Base-by-base conservation (phyloP, 2,888 invertebrate species). In the Drosophila mimetica region DNA sequence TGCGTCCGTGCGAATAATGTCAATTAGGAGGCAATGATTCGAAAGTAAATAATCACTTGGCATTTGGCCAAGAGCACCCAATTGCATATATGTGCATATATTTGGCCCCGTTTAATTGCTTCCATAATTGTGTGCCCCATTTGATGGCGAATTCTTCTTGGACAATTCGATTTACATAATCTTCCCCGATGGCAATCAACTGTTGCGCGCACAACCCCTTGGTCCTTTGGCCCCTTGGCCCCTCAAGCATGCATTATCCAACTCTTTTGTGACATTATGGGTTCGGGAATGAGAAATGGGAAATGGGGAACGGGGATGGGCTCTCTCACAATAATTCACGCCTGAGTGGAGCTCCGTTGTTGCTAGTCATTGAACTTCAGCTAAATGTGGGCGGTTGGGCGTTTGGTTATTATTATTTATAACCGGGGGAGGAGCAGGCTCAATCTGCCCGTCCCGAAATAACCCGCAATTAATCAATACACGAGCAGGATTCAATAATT, bases 281-380 rank as follows among this genome's bases (percentile, higher is more conserved):
- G 59, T n/a, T 44, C 9, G 20, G 44, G 11, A 11, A 39, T 14
- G 32, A 25, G 42, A 14, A 9, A 9, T 37, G 14, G 11, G 8
- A 46, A 46, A 2, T 13, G 11, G 18, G 18, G 3, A 41, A 14
- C 14, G 37, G 28, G 50, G 14, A 11, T 11, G 37, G 18, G 39
- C 60, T 71, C 70, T 16, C 25, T 70, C 67, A 57, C 70, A 80
- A 86, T 76, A 81, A 76, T 82, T 85, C 63, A 83, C 82, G 85
- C 83, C 72, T 75, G 73, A 85, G 73, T 87, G 65, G 61, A 60
- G 76, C 71, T 71, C 53, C 71, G 67, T 71, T 78, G 74, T 78
- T 73, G 76, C 69, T 87, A 83, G 87, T 87, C 87, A 84, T 82
- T 87, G 82, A 81, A 87, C 87, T 83, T 87, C 55, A 78, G 67